Percentiles rank a stretch among this genome's conserved stretches.
These are phyloP conservation scores for Axis porcinus DNA, from an alignment of 2,113 vertebrate genomes.

Conservation along the genomic window DNA sequence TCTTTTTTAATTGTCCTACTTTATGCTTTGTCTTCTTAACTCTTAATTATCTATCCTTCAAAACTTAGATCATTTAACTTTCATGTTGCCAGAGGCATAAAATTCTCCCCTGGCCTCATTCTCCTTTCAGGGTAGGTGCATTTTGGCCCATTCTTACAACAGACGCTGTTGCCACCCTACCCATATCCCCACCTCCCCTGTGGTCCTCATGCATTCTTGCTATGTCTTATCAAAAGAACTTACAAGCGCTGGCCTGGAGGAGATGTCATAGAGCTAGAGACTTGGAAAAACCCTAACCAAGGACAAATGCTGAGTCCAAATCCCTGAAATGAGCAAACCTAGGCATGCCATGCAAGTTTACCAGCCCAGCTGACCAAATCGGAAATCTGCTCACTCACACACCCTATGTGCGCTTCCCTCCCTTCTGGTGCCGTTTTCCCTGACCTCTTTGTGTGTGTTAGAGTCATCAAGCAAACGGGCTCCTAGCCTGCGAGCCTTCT, in stretches of 20 bases:
- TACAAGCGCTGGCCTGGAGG: fast-evolving
- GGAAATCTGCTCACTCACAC: neutral
- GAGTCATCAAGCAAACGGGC: neutral
- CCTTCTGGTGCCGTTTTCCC: neutral
- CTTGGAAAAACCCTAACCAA: neutral
- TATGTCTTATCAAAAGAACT: neutral
- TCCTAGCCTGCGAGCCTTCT: neutral
- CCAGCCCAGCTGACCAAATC: neutral
- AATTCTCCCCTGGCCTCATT: neutral
- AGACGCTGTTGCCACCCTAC: fast-evolving
- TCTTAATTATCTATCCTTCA: neutral
- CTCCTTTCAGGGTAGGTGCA: neutral
- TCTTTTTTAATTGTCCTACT: neutral
- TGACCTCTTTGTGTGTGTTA: neutral
- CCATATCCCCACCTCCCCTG: neutral
- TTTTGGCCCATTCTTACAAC: neutral
- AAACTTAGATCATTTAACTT: neutral
- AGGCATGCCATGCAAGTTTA: neutral
- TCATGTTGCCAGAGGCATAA: neutral
- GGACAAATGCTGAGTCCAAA: neutral
- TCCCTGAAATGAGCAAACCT: neutral
- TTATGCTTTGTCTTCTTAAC: neutral
- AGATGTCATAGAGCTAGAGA: neutral
- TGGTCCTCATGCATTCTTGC: fast-evolving
- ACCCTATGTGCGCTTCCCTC: fast-evolving